phyloP scores from a whole-genome alignment of 2,888 invertebrate genomes.

The Diachrysia chrysitis region DNA sequence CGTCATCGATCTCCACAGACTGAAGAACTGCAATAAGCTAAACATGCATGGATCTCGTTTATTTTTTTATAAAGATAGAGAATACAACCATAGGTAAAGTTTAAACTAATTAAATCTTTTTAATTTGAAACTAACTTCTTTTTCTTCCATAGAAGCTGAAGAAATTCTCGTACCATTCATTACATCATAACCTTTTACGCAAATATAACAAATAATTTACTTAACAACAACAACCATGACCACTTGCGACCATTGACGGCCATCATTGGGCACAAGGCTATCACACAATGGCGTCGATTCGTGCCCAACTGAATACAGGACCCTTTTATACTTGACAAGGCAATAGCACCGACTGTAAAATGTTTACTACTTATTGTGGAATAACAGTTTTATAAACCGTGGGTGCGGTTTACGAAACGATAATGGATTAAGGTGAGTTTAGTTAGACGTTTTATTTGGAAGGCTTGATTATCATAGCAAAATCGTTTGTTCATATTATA shows the following conservation, averaged over 20 bases:
- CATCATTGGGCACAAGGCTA: neutral
- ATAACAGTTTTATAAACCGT: neutral
- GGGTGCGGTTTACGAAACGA: neutral
- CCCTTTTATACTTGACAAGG: neutral
- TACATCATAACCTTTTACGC: neutral
- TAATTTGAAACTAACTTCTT: no score
- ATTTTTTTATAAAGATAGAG: no score
- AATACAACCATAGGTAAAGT: no score
- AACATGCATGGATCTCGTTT: no score
- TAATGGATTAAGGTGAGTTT: neutral
- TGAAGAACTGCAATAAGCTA: no score
- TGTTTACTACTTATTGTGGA: neutral
- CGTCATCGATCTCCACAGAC: no score
- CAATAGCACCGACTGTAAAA: conserved; percentile 4
- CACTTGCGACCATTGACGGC: neutral
- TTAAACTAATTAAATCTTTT: no score
- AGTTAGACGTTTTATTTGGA: neutral
- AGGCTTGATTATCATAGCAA: neutral
- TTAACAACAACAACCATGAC: neutral
- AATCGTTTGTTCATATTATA: neutral
- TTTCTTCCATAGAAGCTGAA: no score
- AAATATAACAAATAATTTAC: neutral
- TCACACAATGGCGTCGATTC: conserved; percentile 1
- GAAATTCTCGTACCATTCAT: no score
- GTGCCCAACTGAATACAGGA: neutral